Percentiles rank a stretch among this genome's conserved stretches.
phyloP scores from a whole-genome alignment of 2,888 invertebrate species.

The Tridacna gigas region DNA sequence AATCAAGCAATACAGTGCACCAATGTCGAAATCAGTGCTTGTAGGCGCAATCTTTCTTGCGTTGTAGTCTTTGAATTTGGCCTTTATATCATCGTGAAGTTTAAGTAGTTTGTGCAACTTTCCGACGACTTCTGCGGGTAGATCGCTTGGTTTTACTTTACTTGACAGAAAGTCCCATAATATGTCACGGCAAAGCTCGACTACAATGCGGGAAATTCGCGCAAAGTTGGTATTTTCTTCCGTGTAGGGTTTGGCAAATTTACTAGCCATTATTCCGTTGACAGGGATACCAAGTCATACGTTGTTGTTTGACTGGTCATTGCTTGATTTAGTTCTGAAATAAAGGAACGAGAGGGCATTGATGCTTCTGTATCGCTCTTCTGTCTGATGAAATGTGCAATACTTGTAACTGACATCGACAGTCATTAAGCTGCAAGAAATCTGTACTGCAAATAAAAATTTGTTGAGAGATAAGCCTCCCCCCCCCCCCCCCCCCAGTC shows the following conservation, averaged over 20 bases:
- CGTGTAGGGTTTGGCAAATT: not conserved
- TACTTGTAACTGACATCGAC: too few relatives aligned
- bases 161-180: slow-evolving; percentile 17
- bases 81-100: slow-evolving; percentile 7
- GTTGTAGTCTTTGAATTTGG: not conserved
- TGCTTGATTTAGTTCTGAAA: too few relatives aligned
- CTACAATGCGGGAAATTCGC: slow-evolving; percentile 3
- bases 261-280: slow-evolving; percentile 1
- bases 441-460: too few relatives aligned
- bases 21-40: not conserved
- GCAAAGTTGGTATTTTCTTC: slow-evolving; percentile 10
- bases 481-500: too few relatives aligned
- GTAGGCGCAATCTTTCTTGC: not conserved
- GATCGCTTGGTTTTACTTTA: not conserved
- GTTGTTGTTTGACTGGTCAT: too few relatives aligned
- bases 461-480: too few relatives aligned
- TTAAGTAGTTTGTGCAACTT: slow-evolving; percentile 2
- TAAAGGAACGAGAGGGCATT: too few relatives aligned
- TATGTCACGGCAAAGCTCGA: slow-evolving; percentile 9
- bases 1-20: not conserved
- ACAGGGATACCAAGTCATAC: too few relatives aligned
- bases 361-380: too few relatives aligned
- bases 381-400: too few relatives aligned
- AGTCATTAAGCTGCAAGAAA: too few relatives aligned
- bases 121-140: not conserved